Conservation (phyloP, 2,797 vertebrate genomes). For the Apodemus agrarius region DNA sequence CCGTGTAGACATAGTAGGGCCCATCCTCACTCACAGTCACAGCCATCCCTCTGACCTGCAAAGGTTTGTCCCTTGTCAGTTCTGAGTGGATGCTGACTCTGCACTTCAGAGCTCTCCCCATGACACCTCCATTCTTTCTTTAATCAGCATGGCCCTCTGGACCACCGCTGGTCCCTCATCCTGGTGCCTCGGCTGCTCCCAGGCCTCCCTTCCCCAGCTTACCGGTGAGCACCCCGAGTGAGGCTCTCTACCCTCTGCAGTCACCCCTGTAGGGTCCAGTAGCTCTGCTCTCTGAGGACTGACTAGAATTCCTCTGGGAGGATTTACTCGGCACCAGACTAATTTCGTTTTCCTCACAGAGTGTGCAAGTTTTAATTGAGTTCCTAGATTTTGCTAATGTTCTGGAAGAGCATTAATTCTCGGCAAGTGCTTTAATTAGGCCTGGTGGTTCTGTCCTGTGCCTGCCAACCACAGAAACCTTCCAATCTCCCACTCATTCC, state of each 20-base stretch:
- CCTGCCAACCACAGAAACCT: background rate
- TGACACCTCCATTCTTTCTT: background rate
- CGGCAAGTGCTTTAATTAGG: slow-evolving; percentile 41
- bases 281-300: background rate
- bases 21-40: background rate
- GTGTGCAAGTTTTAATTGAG: slow-evolving; percentile 34
- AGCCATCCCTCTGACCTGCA: background rate
- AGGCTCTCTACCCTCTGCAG: background rate
- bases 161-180: background rate
- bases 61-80: background rate
- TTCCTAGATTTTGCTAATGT: slow-evolving; percentile 52
- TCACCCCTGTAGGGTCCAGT: rapidly evolving
- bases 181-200: background rate
- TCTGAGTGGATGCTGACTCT: background rate
- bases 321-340: background rate
- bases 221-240: rapidly evolving
- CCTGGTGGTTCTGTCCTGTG: background rate
- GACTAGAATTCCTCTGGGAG: background rate
- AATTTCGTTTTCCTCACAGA: slow-evolving; percentile 35
- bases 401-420: slow-evolving; percentile 23
- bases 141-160: background rate
- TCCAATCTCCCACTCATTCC: background rate
- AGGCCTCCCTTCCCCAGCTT: background rate
- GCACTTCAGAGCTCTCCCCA: background rate
- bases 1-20: background rate